Base-by-base conservation (phyloP, 1,140 invertebrate species). In the Chymomyza costata region DNA sequence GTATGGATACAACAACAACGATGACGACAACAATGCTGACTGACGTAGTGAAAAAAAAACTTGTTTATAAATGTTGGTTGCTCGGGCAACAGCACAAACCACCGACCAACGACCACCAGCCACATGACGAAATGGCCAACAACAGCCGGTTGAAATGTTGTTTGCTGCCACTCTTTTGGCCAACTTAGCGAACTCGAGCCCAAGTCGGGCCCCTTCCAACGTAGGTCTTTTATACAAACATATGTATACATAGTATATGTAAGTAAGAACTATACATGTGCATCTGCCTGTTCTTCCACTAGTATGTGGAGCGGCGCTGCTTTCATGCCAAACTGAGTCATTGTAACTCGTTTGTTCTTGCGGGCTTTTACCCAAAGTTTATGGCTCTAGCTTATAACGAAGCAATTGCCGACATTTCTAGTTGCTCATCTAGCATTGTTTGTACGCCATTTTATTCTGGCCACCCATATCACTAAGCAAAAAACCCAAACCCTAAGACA, bases 11-110 rank as follows among this genome's bases (percentile, higher is more conserved):
- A 39, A 44, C 28, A 40, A 43, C 53, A 39, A 55, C 30, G 62
- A 56, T 30, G 39, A 59, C 43, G 43, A 44, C 28, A 40, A 43
- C 53, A 39, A 55, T 21, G 62, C 49, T 30, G 39, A 59, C 28
- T 64, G 69, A 73, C 64, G 69, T 63, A 70, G 52, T 52, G 50
- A 35, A 64, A 76, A 47, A 35, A 64, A 76, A 81, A 70, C 74
- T 67, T 69, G 76, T 74, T 82, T 69, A 47, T 46, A 49, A 76
- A 82, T 70, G 65, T 76, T 70, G 76, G 74, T 80, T 81, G 73
- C 74, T 80, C 57, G 68, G 73, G 69, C 76, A 81, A 81, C 69
- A 46, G 18, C 25, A 44, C 11, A 14, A 34, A 13, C 17, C 6
- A 11, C 15, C 7, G 65, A 82, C 74, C 17, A 16, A 31, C 18